Evolutionary conservation across 2,797 vertebrate genomes (phyloP), one percentile per base, ranked within the genome.

Genomic region (Chiroxiphia lanceolata): DNA sequence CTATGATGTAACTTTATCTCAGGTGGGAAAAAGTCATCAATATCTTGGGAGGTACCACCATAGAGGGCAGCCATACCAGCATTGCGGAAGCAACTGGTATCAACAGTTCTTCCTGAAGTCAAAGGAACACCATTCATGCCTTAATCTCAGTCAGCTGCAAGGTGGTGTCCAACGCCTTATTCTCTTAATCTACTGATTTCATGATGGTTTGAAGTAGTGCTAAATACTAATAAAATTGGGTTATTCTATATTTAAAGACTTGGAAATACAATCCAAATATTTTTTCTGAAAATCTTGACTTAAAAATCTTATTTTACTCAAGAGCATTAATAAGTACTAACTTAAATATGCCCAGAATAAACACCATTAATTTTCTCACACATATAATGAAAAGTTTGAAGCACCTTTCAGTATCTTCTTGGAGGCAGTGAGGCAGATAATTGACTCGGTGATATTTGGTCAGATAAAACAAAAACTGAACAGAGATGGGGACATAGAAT

Each of bases 11-110:
- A 53, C 44, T 90, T 33, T 38, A 13, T 38, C 11, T 64, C 29
- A 8, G 15, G 48, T 4, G 19, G 25, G 34, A 54, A 69, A 22
- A 69, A 64, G 27, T 34, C 13, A 60, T 20, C 13, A 5, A 40
- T 7, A 50, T 31, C 26, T 26, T 25, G 17, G 11, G 29, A 68
- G 26, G 38, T 22, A 74, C 23, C 17, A 31, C 29, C 29, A 31
- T 6, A 38, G 50, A 54, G 36, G 36, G 57, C 79, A 78, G 60
- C 36, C 36, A 50, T 23, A 48, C 10, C 0, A 1, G 25, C 3
- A 0, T 2, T 36, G 44, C 36, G 19, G 47, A 70, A 76, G 38
- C 23, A 15, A 4, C 17, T 2, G 1, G 7, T n/a, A 20, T 23
- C 33, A 38, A 16, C 29, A 60, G 23, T 42, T 85, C 33, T 25